These are phyloP conservation scores for Linnaemya vulpina DNA, from an alignment of 2,888 invertebrate genomes.

Conservation along the genomic window DNA sequence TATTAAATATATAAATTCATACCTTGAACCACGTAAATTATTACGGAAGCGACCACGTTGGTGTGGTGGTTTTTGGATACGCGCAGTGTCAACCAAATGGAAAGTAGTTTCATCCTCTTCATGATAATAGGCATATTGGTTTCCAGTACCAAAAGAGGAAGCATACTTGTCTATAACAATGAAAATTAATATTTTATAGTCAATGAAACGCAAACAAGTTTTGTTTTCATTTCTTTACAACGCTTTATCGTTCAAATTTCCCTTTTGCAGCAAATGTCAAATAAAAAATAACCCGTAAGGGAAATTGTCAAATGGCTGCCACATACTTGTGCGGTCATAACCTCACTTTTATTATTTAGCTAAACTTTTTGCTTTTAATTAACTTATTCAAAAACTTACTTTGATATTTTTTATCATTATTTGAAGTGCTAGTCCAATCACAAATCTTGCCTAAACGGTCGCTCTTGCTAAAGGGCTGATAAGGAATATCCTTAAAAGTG, in stretches of 20 bases:
- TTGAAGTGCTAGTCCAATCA: slow-evolving; percentile 98
- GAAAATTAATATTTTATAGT: slow-evolving; percentile 12
- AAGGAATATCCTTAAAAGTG: slow-evolving; percentile 91
- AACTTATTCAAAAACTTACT: slow-evolving; percentile 79
- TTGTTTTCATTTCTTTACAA: slow-evolving; percentile 50
- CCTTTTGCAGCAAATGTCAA: slow-evolving; percentile 50
- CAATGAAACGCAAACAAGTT: background rate
- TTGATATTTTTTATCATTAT: slow-evolving; percentile 96
- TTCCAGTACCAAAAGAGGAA: slow-evolving; percentile 96
- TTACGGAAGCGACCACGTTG: slow-evolving; percentile 95
- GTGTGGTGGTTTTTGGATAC: slow-evolving; percentile 94
- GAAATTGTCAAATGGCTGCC: slow-evolving; percentile 74
- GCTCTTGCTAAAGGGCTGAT: slow-evolving; percentile 99
- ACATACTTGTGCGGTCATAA: slow-evolving; percentile 76
- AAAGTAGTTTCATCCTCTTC: slow-evolving; percentile 99
- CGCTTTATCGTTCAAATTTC: slow-evolving; percentile 42
- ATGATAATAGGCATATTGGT: slow-evolving; percentile 98
- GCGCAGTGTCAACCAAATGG: slow-evolving; percentile 97
- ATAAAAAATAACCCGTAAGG: slow-evolving; percentile 21
- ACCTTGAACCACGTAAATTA: slow-evolving; percentile 88
- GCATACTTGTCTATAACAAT: slow-evolving; percentile 90
- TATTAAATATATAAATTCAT: slow-evolving; percentile 2
- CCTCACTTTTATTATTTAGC: slow-evolving; percentile 75
- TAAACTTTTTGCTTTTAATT: slow-evolving; percentile 34
- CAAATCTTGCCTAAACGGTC: slow-evolving; percentile 99